Evolutionary conservation across 1,140 invertebrate species (phyloP), one percentile per base, ranked within the genome.

Genomic region (Stegodyphus mimosarum): DNA sequence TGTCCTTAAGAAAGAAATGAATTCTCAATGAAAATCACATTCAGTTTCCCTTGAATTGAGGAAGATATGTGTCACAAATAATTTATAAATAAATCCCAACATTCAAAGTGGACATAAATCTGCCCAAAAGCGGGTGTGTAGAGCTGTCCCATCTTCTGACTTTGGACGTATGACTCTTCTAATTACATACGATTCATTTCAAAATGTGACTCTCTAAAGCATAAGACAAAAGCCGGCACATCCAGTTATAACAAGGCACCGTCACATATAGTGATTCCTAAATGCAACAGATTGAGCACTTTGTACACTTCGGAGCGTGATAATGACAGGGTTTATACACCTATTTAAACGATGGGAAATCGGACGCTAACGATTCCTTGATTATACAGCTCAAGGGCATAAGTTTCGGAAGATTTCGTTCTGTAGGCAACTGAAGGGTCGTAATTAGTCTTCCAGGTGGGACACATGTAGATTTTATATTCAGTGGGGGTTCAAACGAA

Each of bases 281-380:
- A 81, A 55, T 81, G 18, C 67, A 13, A 17, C 53, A 70, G 78
- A 81, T 81, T 71, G 78, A 71, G 70, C 48, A 72, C 52, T 81
- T 81, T 81, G 48, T 33, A 81, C 69, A 60, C 78, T 48, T 33
- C 78, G 78, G 78, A 53, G 70, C 67, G 78, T 81, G 18, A 72
- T 81, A 81, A 81, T 81, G 33, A 81, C 67, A 81, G 78, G 70
- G n/a, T 51, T 64, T 11, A 17, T 70, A 55, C 18, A 51, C 70
- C 53, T 72, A 71, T 81, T 81, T 81, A 81, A 81, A 72, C 78
- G 78, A 81, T 64, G 60, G 70, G 48, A 64, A 81, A 71, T 81
- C 69, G 53, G 33, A 60, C 69, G 48, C 69, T 81, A 81, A 81
- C 78, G 78, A 81, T 79, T 79, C 64, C 67, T 53, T 79, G 77